Conservation (phyloP, 2,888 invertebrate species). For the Ligdia adustata region DNA sequence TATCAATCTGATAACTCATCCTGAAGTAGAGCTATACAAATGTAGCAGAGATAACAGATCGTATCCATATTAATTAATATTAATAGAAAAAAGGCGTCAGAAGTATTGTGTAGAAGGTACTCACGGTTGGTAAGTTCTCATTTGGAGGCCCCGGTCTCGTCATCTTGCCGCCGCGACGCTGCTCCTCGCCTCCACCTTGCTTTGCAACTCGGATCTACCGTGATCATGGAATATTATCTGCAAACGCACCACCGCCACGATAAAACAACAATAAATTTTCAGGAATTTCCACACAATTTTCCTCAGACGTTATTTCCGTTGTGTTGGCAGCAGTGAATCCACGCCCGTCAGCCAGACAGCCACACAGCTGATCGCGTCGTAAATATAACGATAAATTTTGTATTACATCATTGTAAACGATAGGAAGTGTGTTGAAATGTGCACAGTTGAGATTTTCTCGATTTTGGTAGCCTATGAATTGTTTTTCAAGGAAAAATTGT, state of each 20-base stretch:
- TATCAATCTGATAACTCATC: too few species aligned
- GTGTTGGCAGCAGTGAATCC: constrained; percentile 48
- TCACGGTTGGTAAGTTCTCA: constrained; percentile 87
- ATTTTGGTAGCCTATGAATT: background rate
- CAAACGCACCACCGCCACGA: constrained; percentile 47
- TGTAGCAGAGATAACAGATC: too few species aligned
- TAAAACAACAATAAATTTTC: constrained; percentile 36
- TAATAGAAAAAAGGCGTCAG: too few species aligned
- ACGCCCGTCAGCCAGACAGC: constrained; percentile 42
- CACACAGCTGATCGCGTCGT: constrained; percentile 41
- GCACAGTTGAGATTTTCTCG: background rate
- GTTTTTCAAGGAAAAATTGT: too few species aligned
- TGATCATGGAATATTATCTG: constrained; percentile 68
- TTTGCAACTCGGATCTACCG: constrained; percentile 24
- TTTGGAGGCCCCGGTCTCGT: constrained; percentile 87
- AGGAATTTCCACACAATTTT: constrained; percentile 24
- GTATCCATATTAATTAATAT: too few species aligned
- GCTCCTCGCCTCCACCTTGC: constrained; percentile 37
- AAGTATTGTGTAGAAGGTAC: constrained; percentile 34
- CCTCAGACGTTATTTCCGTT: constrained; percentile 21
- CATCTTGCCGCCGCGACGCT: constrained; percentile 51
- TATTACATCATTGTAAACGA: constrained; percentile 50
- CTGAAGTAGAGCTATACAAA: too few species aligned
- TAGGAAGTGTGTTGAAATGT: background rate
- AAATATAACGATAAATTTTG: constrained; percentile 22